phyloP scores from a whole-genome alignment of 2,888 invertebrate genomes.

The Cataglyphis rosenhaueri region DNA sequence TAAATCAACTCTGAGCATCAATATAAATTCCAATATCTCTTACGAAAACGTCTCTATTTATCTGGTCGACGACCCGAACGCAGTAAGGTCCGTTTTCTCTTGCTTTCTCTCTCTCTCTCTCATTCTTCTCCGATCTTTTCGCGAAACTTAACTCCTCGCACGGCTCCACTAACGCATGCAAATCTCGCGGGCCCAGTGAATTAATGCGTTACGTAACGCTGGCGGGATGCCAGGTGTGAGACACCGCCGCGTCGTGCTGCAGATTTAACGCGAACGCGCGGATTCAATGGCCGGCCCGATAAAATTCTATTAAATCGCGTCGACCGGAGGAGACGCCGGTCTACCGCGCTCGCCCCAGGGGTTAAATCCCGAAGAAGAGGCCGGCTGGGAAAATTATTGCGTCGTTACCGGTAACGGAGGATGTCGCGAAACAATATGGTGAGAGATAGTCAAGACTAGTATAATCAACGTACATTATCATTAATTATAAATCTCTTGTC shows the following conservation, averaged over 20 bases:
- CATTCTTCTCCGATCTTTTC: not conserved
- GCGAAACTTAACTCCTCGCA: constrained; percentile 35
- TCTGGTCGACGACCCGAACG: not conserved
- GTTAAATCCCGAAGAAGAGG: constrained; percentile 33
- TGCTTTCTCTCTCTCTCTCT: not conserved
- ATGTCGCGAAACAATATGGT: constrained; percentile 40
- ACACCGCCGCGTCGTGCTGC: constrained; percentile 10
- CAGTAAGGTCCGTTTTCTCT: constrained; percentile 10
- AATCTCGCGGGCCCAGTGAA: constrained; percentile 62
- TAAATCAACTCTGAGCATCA: not conserved
- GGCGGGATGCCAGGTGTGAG: constrained; percentile 70
- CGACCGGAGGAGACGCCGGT: constrained; percentile 9
- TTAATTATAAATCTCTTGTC: constrained; percentile 8
- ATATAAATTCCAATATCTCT: constrained; percentile 18
- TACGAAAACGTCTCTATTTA: constrained; percentile 20
- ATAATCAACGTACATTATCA: constrained; percentile 15
- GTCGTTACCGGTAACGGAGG: not conserved
- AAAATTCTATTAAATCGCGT: constrained; percentile 49
- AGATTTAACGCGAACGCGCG: constrained; percentile 43
- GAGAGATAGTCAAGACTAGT: constrained; percentile 7
- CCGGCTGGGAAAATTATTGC: constrained; percentile 30
- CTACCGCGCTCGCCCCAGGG: not conserved
- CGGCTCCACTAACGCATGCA: constrained; percentile 62
- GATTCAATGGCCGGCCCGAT: constrained; percentile 38
- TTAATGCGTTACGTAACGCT: constrained; percentile 71